Percentiles rank a stretch among this genome's conserved stretches.
These are phyloP conservation scores for Caenorhabditis plicata DNA, from an alignment of 2,888 invertebrate genomes.

Conservation along the genomic window DNA sequence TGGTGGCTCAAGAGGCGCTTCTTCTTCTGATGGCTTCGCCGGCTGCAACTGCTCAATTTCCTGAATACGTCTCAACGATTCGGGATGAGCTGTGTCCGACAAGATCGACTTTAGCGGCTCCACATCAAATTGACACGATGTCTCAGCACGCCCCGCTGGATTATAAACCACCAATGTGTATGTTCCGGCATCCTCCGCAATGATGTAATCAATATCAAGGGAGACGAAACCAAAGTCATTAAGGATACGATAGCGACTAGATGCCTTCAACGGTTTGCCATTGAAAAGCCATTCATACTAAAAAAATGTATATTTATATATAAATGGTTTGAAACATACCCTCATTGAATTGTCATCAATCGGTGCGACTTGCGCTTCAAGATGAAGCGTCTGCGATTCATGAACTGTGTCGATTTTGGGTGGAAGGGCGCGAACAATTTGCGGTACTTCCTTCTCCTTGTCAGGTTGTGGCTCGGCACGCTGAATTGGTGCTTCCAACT, in stretches of 20 bases:
- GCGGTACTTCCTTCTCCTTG: conserved; percentile 79
- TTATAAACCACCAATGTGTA: conserved; percentile 65
- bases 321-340: conserved; percentile 12
- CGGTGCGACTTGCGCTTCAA: conserved; percentile 78
- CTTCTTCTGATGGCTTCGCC: conserved; percentile 51
- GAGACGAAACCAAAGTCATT: conserved; percentile 97
- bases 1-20: conserved; percentile 67
- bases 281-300: conserved; percentile 94
- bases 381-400: conserved; percentile 84
- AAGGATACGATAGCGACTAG: conserved; percentile 88
- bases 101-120: conserved; percentile 66
- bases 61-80: conserved; percentile 80
- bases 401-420: conserved; percentile 77
- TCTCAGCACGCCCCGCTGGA: conserved; percentile 78
- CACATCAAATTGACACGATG: conserved; percentile 79
- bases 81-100: conserved; percentile 87
- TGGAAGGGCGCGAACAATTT: conserved; percentile 81
- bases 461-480: conserved; percentile 75
- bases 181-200: conserved; percentile 88
- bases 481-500: conserved; percentile 76
- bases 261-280: conserved; percentile 77
- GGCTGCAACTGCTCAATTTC: conserved; percentile 62
- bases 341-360: conserved; percentile 51
- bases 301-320: conserved; percentile 53
- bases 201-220: conserved; percentile 90